Evolutionary conservation across 2,113 vertebrate species (phyloP).

Genomic region (Caranx melampygus): DNA sequence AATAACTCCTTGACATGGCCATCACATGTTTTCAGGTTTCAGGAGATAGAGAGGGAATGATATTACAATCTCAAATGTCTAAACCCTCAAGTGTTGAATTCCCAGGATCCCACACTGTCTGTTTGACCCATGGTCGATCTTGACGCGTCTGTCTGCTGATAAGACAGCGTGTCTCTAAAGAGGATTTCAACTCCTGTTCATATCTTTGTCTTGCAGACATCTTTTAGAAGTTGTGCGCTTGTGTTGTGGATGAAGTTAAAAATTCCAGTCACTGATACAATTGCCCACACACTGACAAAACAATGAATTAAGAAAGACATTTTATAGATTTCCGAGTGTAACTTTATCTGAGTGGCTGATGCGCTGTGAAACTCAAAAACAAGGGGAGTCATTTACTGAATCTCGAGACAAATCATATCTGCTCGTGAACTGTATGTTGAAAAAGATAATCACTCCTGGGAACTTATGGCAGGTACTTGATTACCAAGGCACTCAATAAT

Average conservation of each 20-base stretch:
- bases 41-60: slow-evolving; percentile 16
- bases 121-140: slow-evolving; percentile 28
- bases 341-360: background rate
- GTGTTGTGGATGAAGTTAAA: background rate
- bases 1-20: slow-evolving; percentile 2
- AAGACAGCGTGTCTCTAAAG: slow-evolving; percentile 7
- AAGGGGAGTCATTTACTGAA: slow-evolving; percentile 32
- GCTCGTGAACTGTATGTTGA: slow-evolving; percentile 14
- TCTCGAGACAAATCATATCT: slow-evolving; percentile 30
- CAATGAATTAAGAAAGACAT: slow-evolving; percentile 19
- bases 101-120: slow-evolving; percentile 11
- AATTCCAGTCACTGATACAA: background rate
- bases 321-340: background rate
- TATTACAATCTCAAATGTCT: slow-evolving; percentile 6
- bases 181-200: background rate
- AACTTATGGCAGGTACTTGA: slow-evolving; percentile 53
- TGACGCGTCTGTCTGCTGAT: slow-evolving; percentile 31
- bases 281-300: slow-evolving; percentile 11
- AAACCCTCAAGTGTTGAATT: slow-evolving; percentile 19
- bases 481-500: slow-evolving; percentile 61
- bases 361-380: background rate
- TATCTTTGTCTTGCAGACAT: slow-evolving; percentile 13
- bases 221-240: background rate
- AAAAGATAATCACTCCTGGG: slow-evolving; percentile 34
- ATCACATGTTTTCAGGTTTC: slow-evolving; percentile 1